Conservation (phyloP, 2,113 vertebrate species). For the Oreochromis tanganicae region DNA sequence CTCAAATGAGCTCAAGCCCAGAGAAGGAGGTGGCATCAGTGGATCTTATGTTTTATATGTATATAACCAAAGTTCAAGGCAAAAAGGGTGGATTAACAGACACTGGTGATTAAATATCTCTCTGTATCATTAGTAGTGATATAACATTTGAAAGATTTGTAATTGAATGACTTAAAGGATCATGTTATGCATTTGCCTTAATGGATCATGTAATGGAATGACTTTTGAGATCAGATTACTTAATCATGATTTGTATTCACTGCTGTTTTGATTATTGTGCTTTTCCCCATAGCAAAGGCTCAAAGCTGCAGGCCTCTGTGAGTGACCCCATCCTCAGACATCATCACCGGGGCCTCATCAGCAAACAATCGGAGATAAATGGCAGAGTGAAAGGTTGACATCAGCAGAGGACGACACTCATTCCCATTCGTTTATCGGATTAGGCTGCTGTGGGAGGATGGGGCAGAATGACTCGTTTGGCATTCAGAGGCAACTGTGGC, state of each 20-base stretch:
- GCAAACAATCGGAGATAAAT: conserved; percentile 63
- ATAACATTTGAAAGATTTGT: background rate
- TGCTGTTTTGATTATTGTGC: background rate
- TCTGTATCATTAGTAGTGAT: background rate
- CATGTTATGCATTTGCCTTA: background rate
- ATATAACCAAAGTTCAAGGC: background rate
- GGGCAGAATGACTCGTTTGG: conserved; percentile 55
- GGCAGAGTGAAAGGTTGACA: conserved; percentile 33
- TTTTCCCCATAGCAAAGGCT: background rate
- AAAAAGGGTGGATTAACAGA: background rate
- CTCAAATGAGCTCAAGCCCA: background rate
- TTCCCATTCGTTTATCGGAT: conserved; percentile 67
- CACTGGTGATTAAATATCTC: fast-evolving
- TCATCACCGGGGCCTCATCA: conserved; percentile 34
- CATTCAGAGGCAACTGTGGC: conserved; percentile 66
- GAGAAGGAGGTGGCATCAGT: background rate
- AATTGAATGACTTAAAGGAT: background rate
- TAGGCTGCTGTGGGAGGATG: conserved; percentile 42
- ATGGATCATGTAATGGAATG: background rate
- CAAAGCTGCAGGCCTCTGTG: background rate
- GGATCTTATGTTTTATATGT: background rate
- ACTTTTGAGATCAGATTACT: background rate
- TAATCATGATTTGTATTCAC: background rate
- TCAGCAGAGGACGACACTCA: conserved; percentile 52
- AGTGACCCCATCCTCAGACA: background rate